Conservation (phyloP, 2,113 vertebrate genomes). For the Damaliscus lunatus region DNA sequence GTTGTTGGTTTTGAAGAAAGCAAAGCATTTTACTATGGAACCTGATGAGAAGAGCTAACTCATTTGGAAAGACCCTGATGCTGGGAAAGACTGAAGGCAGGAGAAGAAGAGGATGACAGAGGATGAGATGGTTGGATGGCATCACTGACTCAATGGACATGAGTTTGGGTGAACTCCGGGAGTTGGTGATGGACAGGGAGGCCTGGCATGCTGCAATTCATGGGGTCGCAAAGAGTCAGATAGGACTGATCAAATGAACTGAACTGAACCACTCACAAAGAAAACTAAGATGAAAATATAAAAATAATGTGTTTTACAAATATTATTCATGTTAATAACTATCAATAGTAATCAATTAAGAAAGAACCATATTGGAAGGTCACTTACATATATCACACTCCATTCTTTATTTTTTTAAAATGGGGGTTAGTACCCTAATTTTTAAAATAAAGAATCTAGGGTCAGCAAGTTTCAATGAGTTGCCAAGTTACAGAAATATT, state of each 20-base stretch:
- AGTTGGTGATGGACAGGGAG: neutral
- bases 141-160: neutral
- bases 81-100: neutral
- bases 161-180: neutral
- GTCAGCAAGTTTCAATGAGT: neutral
- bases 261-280: neutral
- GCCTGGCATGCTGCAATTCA: neutral
- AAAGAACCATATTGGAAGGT: neutral
- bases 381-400: neutral
- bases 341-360: neutral
- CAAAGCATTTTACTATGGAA: neutral
- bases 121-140: neutral
- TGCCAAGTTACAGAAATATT: neutral
- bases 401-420: neutral
- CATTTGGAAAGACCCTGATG: neutral
- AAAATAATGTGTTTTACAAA: neutral
- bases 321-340: neutral
- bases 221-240: rapidly evolving
- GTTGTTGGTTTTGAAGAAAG: neutral
- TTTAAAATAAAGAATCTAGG: neutral
- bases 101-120: neutral
- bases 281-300: neutral
- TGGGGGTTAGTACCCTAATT: neutral
- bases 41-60: neutral
- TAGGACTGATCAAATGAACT: rapidly evolving